Conservation (phyloP, 2,888 invertebrate species). For the Acrobasis repandana region DNA sequence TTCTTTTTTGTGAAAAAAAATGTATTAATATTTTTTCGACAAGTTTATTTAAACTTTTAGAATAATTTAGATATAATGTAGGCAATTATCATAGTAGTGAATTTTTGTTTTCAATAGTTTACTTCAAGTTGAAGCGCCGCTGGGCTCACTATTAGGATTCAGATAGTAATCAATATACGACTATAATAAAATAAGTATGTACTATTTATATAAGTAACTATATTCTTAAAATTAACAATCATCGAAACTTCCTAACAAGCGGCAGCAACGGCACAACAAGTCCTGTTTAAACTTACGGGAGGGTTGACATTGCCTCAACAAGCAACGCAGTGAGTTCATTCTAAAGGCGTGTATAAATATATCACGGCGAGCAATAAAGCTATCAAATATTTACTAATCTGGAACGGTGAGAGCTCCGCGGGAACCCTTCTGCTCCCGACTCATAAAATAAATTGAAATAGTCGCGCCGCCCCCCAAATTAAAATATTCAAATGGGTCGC, state of each 20-base stretch:
- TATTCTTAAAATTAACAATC: no score
- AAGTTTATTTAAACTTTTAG: no score
- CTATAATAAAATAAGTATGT: no score
- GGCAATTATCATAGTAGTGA: no score
- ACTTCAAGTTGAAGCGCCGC: no score
- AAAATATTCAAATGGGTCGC: conserved; percentile 84
- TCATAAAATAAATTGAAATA: conserved; percentile 84
- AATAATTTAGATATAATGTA: no score
- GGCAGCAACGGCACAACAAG: neutral
- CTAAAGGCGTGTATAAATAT: conserved; percentile 73
- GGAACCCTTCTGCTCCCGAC: conserved; percentile 78
- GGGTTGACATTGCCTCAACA: conserved; percentile 26
- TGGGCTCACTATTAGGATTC: no score
- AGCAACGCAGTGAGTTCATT: conserved; percentile 53
- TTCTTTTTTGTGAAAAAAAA: no score
- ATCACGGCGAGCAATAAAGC: conserved; percentile 79
- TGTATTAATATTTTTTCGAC: no score
- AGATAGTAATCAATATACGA: no score
- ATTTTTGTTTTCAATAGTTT: no score
- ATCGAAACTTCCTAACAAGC: neutral
- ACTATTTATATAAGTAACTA: no score
- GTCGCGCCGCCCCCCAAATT: conserved; percentile 83
- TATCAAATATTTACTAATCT: conserved; percentile 83
- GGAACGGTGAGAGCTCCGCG: conserved; percentile 72
- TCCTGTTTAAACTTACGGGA: neutral